Percentiles rank a stretch among this genome's conserved stretches.
phyloP scores from a whole-genome alignment of 1,140 invertebrate genomes.

The Drosophila baimaii region DNA sequence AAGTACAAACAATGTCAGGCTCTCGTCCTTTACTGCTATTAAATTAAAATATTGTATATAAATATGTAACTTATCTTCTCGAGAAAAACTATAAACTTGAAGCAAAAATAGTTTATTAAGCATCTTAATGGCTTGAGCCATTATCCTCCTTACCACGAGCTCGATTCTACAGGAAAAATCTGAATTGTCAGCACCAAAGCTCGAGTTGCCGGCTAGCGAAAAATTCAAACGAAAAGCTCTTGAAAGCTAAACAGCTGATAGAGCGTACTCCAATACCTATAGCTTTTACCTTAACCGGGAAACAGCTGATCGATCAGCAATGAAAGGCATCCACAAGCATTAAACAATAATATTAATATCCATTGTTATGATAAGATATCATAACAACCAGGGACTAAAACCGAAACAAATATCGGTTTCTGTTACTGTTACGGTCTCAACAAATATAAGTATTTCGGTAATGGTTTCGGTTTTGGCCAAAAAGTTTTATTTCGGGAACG shows the following conservation, averaged over 20 bases:
- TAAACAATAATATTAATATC: neutral
- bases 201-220: neutral
- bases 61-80: no score
- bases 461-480: no score
- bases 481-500: no score
- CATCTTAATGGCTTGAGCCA: neutral
- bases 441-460: no score
- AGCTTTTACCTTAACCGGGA: neutral
- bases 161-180: neutral
- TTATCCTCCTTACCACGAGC: neutral
- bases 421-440: no score
- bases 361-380: no score
- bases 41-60: no score
- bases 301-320: neutral
- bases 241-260: slow-evolving; percentile 4
- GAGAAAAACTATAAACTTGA: no score
- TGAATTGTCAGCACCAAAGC: slow-evolving; percentile 3
- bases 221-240: slow-evolving; percentile 18
- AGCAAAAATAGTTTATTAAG: neutral
- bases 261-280: neutral
- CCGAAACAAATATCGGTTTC: no score
- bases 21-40: no score
- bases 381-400: no score
- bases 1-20: no score
- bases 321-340: neutral